Base-by-base conservation (phyloP, 1,140 invertebrate genomes). In the Asbolus verrucosus region DNA sequence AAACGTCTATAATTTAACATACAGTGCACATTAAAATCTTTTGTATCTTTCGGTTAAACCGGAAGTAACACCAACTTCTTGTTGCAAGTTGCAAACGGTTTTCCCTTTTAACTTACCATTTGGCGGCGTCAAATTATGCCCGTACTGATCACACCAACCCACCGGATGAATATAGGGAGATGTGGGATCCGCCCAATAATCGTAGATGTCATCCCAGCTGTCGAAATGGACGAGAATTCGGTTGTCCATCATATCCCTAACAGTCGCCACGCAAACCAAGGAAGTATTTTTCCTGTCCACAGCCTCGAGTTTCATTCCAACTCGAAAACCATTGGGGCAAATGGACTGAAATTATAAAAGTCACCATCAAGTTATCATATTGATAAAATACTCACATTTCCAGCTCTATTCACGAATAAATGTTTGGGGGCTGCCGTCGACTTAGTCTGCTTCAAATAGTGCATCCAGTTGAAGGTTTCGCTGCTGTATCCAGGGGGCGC, bases 251-350 rank as follows among this genome's bases (percentile, higher is more conserved):
- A 95, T 87, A 78, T 94, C 93, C 38, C 89, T 87, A 6, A 97
- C 88, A 16, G 92, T 93, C 1, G 95, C 94, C n/a, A 96, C 95
- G 79, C 95, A 95, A 15, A 96, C 89, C 30, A 92, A 80, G 0
- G 87, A 88, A 5, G 91, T 90, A 82, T 97, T 95, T 79, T 95
- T 95, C 27, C 92, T 88, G 82, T 98, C 96, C 38, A 97, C 94
- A 5, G 96, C 96, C 84, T 98, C 97, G 16, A 98, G 81, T 82
- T 98, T 98, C 94, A 95, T 95, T 24, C 94, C 95, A 59, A 93
- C 84, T 33, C 90, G 85, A 80, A 97, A 96, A 11, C 88, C 88
- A 80, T 88, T 92, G 5, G 91, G 89, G 75, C 89, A 90, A 31
- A 90, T 85, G 9, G 88, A 84, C 87, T 91, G 78, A 75, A 82